These are phyloP conservation scores for Drosophila truncata DNA, from an alignment of 1,140 invertebrate species.

Conservation along the genomic window DNA sequence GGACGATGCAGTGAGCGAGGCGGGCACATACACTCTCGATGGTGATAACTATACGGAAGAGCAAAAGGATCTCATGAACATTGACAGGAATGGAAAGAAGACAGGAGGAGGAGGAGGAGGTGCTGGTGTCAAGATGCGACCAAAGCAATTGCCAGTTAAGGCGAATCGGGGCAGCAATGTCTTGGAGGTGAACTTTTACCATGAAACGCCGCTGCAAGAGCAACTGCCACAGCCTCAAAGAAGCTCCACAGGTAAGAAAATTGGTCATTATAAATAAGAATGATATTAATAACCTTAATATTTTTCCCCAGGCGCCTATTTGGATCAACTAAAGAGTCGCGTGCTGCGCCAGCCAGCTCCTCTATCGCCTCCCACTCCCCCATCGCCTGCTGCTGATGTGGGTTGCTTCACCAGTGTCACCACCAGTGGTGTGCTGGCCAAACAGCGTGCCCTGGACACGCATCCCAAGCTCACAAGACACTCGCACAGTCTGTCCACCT, in stretches of 20 bases:
- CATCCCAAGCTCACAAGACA: conserved; percentile 80
- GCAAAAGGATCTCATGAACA: conserved; percentile 94
- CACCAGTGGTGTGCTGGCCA: conserved; percentile 87
- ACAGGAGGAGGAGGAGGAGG: conserved; percentile 6
- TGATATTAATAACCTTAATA: background rate
- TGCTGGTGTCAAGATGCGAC: conserved; percentile 51
- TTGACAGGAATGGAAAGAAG: conserved; percentile 87
- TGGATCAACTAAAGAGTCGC: conserved; percentile 87
- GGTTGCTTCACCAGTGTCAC: conserved; percentile 88
- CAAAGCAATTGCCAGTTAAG: conserved; percentile 68
- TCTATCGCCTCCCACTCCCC: conserved; percentile 57
- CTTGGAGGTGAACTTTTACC: conserved; percentile 87
- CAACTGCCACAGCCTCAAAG: conserved; percentile 61
- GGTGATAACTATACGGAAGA: conserved; percentile 93
- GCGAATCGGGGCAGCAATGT: conserved; percentile 86
- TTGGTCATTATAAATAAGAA: fast-evolving
- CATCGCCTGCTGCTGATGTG: conserved; percentile 80
- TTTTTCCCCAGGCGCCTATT: conserved; percentile 85
- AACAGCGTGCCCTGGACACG: conserved; percentile 79
- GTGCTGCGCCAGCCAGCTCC: conserved; percentile 84
- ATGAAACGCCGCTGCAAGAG: conserved; percentile 82
- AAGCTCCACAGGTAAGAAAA: conserved; percentile 29
- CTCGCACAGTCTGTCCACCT: conserved; percentile 87
- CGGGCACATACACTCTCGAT: conserved; percentile 95
- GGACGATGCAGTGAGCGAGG: conserved; percentile 89